These are phyloP conservation scores for Magallana ariakensis DNA, from an alignment of 1,140 invertebrate species.

Conservation along the genomic window DNA sequence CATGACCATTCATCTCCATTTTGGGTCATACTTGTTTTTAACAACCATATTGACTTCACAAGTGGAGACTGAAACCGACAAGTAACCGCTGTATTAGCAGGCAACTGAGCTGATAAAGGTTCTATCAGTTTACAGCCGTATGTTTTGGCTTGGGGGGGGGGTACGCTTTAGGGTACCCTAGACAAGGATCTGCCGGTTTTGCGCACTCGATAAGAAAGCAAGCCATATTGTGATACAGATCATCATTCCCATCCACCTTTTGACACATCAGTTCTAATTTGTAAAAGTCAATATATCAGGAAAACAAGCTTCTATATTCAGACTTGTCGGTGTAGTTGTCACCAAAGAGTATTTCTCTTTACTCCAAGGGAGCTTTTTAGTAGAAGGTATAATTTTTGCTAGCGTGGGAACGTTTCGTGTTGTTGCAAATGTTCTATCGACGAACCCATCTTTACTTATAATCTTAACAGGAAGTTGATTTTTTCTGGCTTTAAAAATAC, in stretches of 20 bases:
- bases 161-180: background rate
- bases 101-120: background rate
- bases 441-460: background rate
- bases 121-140: slow-evolving; percentile 8
- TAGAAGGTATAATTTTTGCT: background rate
- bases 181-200: background rate
- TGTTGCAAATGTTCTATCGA: background rate
- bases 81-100: background rate
- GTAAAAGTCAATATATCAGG: background rate
- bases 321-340: background rate
- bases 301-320: background rate
- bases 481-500: background rate
- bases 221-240: background rate
- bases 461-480: background rate
- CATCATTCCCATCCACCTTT: background rate
- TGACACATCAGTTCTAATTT: background rate
- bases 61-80: slow-evolving; percentile 9
- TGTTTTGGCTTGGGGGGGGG: background rate
- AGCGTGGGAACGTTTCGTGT: background rate
- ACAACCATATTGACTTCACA: background rate
- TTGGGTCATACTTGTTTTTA: background rate
- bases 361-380: background rate
- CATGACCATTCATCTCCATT: background rate
- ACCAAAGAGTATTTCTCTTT: background rate
- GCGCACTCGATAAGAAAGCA: background rate